Conservation (phyloP, 1,140 invertebrate species). For the Anadara kagoshimensis region DNA sequence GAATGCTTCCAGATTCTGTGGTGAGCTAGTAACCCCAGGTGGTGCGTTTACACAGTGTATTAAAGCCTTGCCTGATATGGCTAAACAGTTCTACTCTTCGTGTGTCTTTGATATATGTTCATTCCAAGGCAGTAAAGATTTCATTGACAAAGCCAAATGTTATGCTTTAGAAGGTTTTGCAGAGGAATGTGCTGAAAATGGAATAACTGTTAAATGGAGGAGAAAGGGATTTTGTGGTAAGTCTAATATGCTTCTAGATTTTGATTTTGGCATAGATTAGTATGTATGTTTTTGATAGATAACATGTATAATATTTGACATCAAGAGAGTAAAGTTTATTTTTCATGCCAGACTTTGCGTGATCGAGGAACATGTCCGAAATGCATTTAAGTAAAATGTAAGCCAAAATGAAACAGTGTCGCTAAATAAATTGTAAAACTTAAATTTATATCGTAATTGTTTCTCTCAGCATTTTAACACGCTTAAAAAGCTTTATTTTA, state of each 20-base stretch:
- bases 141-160: constrained; percentile 22
- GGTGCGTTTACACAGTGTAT: constrained; percentile 45
- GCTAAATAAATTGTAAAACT: too few relatives aligned
- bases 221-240: constrained; percentile 38
- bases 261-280: too few relatives aligned
- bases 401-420: too few relatives aligned
- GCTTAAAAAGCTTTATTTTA: too few relatives aligned
- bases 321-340: too few relatives aligned
- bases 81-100: constrained; percentile 32
- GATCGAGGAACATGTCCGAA: too few relatives aligned
- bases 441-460: too few relatives aligned
- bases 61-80: neutral
- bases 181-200: constrained; percentile 38
- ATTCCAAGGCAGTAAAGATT: constrained; percentile 11
- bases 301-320: too few relatives aligned
- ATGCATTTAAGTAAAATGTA: too few relatives aligned
- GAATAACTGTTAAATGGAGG: constrained; percentile 43
- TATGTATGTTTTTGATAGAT: too few relatives aligned
- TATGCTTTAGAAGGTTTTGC: constrained; percentile 41
- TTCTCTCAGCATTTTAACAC: too few relatives aligned
- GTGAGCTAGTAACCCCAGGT: constrained; percentile 26
- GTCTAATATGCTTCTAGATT: constrained; percentile 17
- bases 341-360: too few relatives aligned
- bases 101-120: constrained; percentile 44
- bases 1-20: constrained; percentile 29